Conservation (phyloP, 2,888 invertebrate genomes). For the Brenthis ino region DNA sequence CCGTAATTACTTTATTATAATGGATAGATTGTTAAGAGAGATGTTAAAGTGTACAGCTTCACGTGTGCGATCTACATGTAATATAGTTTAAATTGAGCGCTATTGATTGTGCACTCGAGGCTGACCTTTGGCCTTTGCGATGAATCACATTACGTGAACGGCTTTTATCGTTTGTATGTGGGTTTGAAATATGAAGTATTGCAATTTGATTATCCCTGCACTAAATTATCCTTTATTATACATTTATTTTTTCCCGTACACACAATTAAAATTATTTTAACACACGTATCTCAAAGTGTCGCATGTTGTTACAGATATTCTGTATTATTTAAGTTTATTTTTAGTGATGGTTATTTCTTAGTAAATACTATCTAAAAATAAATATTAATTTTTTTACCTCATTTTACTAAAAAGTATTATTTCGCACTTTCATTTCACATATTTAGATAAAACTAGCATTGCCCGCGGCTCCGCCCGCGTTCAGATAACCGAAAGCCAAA, state of each 20-base stretch:
- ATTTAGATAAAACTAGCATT: too few relatives aligned
- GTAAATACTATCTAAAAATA: too few relatives aligned
- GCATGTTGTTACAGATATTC: background rate
- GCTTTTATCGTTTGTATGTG: background rate
- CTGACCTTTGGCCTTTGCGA: constrained; percentile 34
- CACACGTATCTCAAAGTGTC: background rate
- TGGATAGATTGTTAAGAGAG: background rate
- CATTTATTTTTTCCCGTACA: background rate
- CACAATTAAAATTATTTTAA: background rate
- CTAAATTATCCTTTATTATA: background rate
- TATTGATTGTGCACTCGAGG: constrained; percentile 34
- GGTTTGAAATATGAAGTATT: constrained; percentile 1
- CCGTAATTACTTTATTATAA: too few relatives aligned
- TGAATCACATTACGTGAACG: constrained; percentile 24
- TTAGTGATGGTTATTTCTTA: too few relatives aligned
- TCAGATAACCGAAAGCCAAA: too few relatives aligned
- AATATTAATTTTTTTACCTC: too few relatives aligned
- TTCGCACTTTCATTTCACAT: too few relatives aligned
- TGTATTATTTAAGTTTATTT: too few relatives aligned
- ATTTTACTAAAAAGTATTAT: too few relatives aligned
- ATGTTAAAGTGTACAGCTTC: background rate
- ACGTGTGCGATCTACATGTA: background rate
- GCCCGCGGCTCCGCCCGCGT: too few relatives aligned
- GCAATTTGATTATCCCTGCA: background rate
- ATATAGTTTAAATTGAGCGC: constrained; percentile 21